Percentiles rank a stretch among this genome's conserved stretches.
Conservation (phyloP, 2,113 vertebrate species). For the Amphiprion ocellaris region DNA sequence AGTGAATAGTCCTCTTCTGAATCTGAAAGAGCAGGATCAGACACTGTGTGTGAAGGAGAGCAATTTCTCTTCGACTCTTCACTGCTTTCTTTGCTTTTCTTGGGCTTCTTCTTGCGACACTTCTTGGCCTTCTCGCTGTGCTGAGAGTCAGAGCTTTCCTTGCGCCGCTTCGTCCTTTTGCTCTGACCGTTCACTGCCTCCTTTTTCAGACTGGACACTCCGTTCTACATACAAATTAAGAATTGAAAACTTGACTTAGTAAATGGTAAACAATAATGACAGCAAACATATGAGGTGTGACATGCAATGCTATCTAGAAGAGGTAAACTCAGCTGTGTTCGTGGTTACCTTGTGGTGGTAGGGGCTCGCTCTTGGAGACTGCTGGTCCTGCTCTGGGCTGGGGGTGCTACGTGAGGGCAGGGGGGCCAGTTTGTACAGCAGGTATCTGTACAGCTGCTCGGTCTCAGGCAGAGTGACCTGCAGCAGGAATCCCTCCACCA, state of each 20-base stretch:
- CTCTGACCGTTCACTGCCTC: constrained; percentile 83
- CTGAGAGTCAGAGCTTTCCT: constrained; percentile 84
- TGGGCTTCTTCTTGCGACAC: constrained; percentile 90
- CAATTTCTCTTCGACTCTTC: constrained; percentile 78
- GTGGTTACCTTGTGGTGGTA: constrained; percentile 64
- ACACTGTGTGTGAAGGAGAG: constrained; percentile 82
- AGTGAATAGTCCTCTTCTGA: constrained; percentile 96
- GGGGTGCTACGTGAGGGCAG: constrained; percentile 68
- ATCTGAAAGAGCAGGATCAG: constrained; percentile 89
- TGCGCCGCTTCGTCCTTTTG: constrained; percentile 91
- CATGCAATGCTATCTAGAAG: neutral
- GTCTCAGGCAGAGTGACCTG: constrained; percentile 97
- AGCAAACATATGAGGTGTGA: no score
- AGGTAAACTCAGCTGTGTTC: neutral
- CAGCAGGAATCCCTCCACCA: constrained; percentile 96
- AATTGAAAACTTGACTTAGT: neutral
- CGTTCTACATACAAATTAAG: constrained; percentile 72
- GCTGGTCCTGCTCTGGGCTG: constrained; percentile 79
- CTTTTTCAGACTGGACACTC: constrained; percentile 84
- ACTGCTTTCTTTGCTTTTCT: constrained; percentile 82
- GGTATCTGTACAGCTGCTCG: constrained; percentile 92
- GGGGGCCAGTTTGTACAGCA: constrained; percentile 86
- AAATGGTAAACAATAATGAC: neutral
- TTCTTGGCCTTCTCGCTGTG: constrained; percentile 89
- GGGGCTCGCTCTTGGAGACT: constrained; percentile 55